Evolutionary conservation across 2,113 vertebrate species (phyloP), one percentile per base, ranked within the genome.

Genomic region (Malurus elegans): DNA sequence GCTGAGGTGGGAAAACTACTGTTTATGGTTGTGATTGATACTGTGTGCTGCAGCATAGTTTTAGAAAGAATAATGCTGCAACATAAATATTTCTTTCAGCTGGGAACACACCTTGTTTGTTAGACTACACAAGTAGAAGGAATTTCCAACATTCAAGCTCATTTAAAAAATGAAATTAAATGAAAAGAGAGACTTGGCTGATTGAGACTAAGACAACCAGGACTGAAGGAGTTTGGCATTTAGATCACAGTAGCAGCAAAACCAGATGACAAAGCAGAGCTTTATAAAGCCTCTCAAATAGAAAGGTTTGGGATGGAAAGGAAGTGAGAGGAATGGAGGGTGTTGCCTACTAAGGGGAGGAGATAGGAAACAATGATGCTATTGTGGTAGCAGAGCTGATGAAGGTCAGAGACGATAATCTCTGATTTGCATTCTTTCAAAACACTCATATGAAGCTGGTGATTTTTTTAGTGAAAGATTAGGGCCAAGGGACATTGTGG

Each of bases 341-440:
- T 80, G 74, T 85, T 4, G 8, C 75, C 78, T 70, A 62, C 51
- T 58, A 62, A 86, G 8, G 44, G 69, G 47, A 76, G 47, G 82
- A 92, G 86, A 74, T 44, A 80, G 64, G 73, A 95, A 97, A 95
- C 82, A 88, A 83, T 66, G 67, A 78, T 89, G 61, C 48, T 95
- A 65, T 92, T 92, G 89, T 96, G 61, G 65, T 65, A 74, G 76
- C 10, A 38, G 57, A 73, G 40, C 40, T 81, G 88, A 54, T 38
- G 61, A 93, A 91, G 88, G 80, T 91, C 79, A 79, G 53, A 57
- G 53, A 65, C 29, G 26, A 95, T 88, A 95, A 95, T 20, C 73
- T 92, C 40, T 86, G 62, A 86, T 91, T 86, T 94, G 67, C 51
- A 50, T 66, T 82, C 44, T 91, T 94, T 76, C 60, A 86, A 90